Base-by-base conservation (phyloP, 2,888 invertebrate species). In the Morpho deidamia region DNA sequence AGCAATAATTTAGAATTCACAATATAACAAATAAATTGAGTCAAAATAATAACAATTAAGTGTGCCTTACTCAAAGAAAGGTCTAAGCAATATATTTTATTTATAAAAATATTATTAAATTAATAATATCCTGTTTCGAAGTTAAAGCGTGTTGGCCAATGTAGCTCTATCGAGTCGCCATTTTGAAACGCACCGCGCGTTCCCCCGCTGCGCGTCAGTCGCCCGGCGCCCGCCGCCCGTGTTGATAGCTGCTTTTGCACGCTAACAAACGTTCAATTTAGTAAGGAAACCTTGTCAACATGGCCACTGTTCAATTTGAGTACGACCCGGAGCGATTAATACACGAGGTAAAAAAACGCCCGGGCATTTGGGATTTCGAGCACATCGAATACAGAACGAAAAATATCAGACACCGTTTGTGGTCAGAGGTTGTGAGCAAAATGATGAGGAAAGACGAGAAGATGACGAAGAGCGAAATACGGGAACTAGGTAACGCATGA, bases 261-360 rank as follows among this genome's bases (percentile, higher is more conserved):
- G 67, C 64, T 56, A 59, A 49, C 37, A 55, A 52, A 52, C 40
- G 53, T 58, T n/a, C 40, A 38, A 11, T 12, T 39, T 5, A 23
- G 7, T 4, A 1, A n/a, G n/a, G n/a, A n/a, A 10, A 34, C 14
- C 11, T 14, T 32, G 44, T 37, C n/a, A 35, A 42, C 40, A 56
- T 58, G 57, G 11, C 38, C 43, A 66, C 60, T 8, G 83, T 86
- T 78, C 83, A 86, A 63, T 86, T 85, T 56, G 89, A 88, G 76
- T 89, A 85, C 64, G 88, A 88, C 49, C 87, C 88, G 0, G 87
- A 87, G 59, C 68, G 72, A 10, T 71, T 89, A 3, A 88, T 89
- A 47, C 76, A 81, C 35, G 87, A 84, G 63, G 79, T 89, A 34
- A 77, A 69, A 56, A 87, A 81, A 59, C 80, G 88, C 0, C 87